Evolutionary conservation across 2,888 invertebrate genomes (phyloP).

Genomic region (Stomorhina lunata): DNA sequence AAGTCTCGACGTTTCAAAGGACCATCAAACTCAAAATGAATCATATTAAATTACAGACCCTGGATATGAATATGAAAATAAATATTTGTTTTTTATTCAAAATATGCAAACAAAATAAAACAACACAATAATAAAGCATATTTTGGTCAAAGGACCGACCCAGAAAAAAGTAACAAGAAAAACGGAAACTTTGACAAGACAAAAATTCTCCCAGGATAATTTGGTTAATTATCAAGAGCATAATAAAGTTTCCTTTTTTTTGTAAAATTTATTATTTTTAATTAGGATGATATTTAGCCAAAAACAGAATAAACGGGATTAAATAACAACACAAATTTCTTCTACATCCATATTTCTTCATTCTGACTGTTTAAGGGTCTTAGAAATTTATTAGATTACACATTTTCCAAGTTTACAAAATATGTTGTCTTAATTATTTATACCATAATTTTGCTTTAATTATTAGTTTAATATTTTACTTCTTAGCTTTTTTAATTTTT

Average conservation of each 20-base stretch:
- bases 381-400: no score
- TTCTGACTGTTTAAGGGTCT: no score
- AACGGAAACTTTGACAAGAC: neutral
- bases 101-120: neutral
- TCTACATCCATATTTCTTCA: no score
- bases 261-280: slow-evolving; percentile 1
- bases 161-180: neutral
- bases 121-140: neutral
- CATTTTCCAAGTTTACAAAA: no score
- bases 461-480: no score
- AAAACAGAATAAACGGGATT: neutral
- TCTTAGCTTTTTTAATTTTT: no score
- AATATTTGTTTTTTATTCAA: neutral
- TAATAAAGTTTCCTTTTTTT: no score
- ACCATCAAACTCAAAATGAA: neutral
- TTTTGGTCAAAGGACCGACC: no score
- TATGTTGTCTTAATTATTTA: no score
- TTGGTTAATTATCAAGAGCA: no score
- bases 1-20: neutral
- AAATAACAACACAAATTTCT: neutral
- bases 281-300: slow-evolving; percentile 2
- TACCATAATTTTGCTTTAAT: no score
- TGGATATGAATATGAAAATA: neutral
- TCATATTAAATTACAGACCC: slow-evolving; percentile 1
- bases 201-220: no score